Evolutionary conservation across 2,888 invertebrate genomes (phyloP).

Genomic region (Drosophila cognata): DNA sequence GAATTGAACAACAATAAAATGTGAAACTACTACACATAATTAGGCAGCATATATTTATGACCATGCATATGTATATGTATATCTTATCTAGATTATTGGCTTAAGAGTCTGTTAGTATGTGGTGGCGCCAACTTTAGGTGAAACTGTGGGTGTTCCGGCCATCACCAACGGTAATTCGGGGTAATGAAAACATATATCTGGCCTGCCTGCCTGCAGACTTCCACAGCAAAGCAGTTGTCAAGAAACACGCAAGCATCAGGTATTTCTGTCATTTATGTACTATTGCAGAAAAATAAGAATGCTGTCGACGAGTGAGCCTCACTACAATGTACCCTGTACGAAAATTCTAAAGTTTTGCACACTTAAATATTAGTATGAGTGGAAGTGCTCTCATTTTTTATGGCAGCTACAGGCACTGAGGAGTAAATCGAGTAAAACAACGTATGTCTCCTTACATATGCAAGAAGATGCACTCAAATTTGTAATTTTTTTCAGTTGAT

Average conservation of each 20-base stretch:
- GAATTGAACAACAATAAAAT: constrained; percentile 74
- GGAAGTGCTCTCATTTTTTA: background rate
- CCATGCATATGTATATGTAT: constrained; percentile 5
- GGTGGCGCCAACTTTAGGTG: constrained; percentile 17
- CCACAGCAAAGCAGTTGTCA: constrained; percentile 40
- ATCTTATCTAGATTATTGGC: constrained; percentile 1
- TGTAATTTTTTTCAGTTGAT: background rate
- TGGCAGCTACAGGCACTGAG: background rate
- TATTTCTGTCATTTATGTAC: constrained; percentile 45
- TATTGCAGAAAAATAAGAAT: constrained; percentile 15
- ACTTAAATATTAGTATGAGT: background rate
- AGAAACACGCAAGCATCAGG: constrained; percentile 14
- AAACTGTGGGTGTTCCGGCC: constrained; percentile 68
- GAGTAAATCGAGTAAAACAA: background rate
- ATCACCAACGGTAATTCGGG: constrained; percentile 43
- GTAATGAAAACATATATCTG: constrained; percentile 77
- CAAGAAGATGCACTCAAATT: background rate
- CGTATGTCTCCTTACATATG: background rate
- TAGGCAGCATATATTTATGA: constrained; percentile 59
- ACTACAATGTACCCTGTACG: background rate
- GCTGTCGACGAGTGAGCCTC: background rate
- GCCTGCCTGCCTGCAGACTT: constrained; percentile 41
- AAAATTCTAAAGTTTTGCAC: background rate
- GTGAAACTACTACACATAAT: constrained; percentile 60
- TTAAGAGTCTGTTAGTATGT: constrained; percentile 55